Conservation (phyloP, 2,888 invertebrate species). For the Abscondita cerata region DNA sequence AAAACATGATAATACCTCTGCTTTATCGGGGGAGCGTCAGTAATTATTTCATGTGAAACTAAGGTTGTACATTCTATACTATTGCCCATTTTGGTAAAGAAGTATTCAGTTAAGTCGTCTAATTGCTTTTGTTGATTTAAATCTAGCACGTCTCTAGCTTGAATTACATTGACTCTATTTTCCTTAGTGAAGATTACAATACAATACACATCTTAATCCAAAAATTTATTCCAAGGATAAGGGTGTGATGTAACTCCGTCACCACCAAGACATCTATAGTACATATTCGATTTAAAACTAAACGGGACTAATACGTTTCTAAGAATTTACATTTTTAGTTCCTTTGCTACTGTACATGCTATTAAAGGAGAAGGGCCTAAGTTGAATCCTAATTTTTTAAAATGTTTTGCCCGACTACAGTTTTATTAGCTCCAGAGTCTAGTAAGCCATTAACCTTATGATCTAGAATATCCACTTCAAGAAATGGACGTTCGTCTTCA, state of each 20-base stretch:
- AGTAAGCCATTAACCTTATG: background rate
- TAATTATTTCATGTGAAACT: background rate
- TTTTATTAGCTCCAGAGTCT: background rate
- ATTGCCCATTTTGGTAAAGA: background rate
- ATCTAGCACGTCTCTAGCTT: background rate
- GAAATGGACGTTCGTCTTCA: too few species aligned
- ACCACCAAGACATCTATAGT: too few species aligned
- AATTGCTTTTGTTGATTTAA: background rate
- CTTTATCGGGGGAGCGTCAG: background rate
- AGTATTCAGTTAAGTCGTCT: background rate
- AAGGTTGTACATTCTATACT: background rate
- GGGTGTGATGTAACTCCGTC: too few species aligned
- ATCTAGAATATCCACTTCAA: too few species aligned
- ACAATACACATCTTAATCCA: too few species aligned
- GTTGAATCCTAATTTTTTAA: background rate
- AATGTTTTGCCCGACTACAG: background rate
- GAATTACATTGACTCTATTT: background rate
- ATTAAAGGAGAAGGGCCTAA: too few species aligned
- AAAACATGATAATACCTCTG: background rate
- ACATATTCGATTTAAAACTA: too few species aligned
- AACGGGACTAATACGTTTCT: too few species aligned
- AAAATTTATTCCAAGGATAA: background rate
- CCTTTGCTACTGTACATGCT: too few species aligned
- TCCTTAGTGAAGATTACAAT: too few species aligned
- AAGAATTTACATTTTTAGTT: too few species aligned